Percentiles rank a stretch among this genome's conserved stretches.
phyloP scores from a whole-genome alignment of 2,888 invertebrate genomes.

The Melieria picta region DNA sequence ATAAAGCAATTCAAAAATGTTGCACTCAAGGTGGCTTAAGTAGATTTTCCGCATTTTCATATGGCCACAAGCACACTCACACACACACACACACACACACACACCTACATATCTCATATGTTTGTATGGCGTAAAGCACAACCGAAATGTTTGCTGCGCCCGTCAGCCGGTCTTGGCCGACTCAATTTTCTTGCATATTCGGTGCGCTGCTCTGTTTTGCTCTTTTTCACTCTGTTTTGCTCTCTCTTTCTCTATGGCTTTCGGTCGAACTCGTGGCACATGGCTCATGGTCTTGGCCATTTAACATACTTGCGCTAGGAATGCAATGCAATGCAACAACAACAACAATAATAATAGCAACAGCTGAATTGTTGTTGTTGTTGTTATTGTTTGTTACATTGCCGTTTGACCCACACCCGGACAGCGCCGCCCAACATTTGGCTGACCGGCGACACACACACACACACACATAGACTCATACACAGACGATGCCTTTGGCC shows the following conservation, averaged over 20 bases:
- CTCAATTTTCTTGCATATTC: too few relatives aligned
- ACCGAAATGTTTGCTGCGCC: not conserved
- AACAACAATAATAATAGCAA: too few relatives aligned
- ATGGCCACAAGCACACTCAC: slow-evolving; percentile 5
- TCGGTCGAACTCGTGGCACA: too few relatives aligned
- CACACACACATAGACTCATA: not conserved
- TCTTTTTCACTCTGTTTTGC: too few relatives aligned
- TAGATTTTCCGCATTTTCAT: not conserved
- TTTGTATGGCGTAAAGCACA: not conserved
- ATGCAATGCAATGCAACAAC: too few relatives aligned
- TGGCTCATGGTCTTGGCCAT: slow-evolving; percentile 7
- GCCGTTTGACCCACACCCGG: too few relatives aligned
- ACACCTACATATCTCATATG: not conserved
- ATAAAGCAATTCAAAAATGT: not conserved
- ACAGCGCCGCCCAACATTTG: not conserved
- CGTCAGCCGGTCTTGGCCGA: not conserved
- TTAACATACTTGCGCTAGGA: not conserved
- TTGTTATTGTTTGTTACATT: too few relatives aligned
- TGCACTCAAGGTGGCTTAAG: slow-evolving; percentile 1
- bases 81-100: slow-evolving; percentile 7
- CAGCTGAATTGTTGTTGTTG: too few relatives aligned
- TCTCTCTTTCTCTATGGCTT: too few relatives aligned
- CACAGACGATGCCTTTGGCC: not conserved
- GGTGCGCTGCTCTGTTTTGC: too few relatives aligned
- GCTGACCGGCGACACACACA: not conserved